Evolutionary conservation across 1,140 invertebrate genomes (phyloP), one percentile per base, ranked within the genome.

Genomic region (Lutraria rhynchaena): DNA sequence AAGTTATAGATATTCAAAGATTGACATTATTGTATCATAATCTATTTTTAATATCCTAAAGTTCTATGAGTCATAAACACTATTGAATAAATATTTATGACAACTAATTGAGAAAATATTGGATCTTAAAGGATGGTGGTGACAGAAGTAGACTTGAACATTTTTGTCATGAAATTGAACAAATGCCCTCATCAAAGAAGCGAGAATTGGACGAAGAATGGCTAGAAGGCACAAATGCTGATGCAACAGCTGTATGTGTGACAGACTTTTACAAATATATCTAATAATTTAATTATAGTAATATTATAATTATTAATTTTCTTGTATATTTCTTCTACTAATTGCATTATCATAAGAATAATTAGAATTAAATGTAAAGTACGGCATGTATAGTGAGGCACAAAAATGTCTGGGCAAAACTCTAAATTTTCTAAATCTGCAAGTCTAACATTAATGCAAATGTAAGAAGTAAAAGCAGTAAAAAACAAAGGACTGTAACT

Each of bases 161-260:
- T 5, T 46, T 67, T 31, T 15, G 31, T 44, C n/a, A 41, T 41
- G 37, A 41, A 7, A 41, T 41, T 41, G 37, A 41, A 41, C 5
- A 41, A 7, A 41, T 5, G 15, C 15, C 15, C 15, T 41, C 37
- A 41, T 7, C 51, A 55, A 27, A 55, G n/a, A 5, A 19, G 51
- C 51, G 17, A 24, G 35, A 63, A 63, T 31, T 41, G 15, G 60
- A 63, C 22, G 31, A 63, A 63, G n/a, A 33, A n/a, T 63, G 60
- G 60, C 60, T 63, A 9, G 24, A 33, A 24, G 60, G 60, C 17
- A 63, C 60, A 0, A 31, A 15, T 33, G 60, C 35, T 22, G 24
- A 22, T 49, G 19, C 11, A 11, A 11, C 44, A 19, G 44, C 19
- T 11, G 44, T 9, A 49, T 49, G 44, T 49, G 44, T 49, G 11